Base-by-base conservation (phyloP, 2,888 invertebrate genomes). In the Hypena proboscidalis region DNA sequence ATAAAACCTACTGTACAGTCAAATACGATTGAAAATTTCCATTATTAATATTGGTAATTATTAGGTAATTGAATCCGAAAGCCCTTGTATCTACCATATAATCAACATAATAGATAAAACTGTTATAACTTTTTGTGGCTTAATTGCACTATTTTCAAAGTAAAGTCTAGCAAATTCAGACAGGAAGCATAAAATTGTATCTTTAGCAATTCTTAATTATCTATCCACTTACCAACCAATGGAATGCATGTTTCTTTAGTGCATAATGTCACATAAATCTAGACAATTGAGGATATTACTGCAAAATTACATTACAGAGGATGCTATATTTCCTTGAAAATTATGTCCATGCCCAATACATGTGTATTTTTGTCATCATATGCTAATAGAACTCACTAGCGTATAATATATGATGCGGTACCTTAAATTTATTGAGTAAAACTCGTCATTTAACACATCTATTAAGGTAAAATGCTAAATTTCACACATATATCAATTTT, bases 401-500 rank as follows among this genome's bases (percentile, higher is more conserved):
- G 38, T 17, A 41, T 50, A 55, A 59, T 43, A 61, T 62, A 62
- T 52, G 44, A 54, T 35, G 37, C 42, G 45, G 33, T 21, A 46
- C 42, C 50, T 43, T 51, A 15, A 47, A 59, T 59, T 53, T 56
- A 63, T 54, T 49, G 37, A 27, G 25, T 20, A 25, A 39, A 37
- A 41, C 34, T 47, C 23, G 39, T 39, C 61, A 45, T 32, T 30
- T 51, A 52, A 52, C 58, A 65, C 42, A 56, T 51, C 34, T 47
- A 58, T 64, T 67, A 67, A 68, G 65, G 67, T 70, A 58, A 69
- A 67, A 58, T 36, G 48, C 38, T 33, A 45, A 61, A 69, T 59
- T 64, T 74, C 73, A 68, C 75, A 76, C 78, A 68, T 76, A 63
- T 63, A 58, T 74, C 58, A 61, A 53, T 44, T 47, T 52, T 51